phyloP scores from a whole-genome alignment of 2,888 invertebrate genomes.

The Melolontha melolontha region DNA sequence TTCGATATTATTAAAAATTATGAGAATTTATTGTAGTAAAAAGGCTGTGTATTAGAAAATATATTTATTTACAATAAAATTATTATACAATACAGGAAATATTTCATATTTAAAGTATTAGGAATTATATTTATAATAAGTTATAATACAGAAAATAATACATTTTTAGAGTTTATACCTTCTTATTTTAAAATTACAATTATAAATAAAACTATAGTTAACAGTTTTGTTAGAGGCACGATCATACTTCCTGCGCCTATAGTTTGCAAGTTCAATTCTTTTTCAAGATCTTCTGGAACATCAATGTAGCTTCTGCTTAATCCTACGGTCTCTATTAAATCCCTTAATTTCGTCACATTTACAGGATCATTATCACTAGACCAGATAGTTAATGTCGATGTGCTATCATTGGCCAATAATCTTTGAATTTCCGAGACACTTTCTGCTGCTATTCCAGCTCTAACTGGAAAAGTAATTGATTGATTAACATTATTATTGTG shows the following conservation, averaged over 20 bases:
- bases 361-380: constrained; percentile 76
- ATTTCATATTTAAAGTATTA: no score
- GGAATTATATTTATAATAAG: no score
- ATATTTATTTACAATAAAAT: no score
- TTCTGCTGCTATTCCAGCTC: constrained; percentile 77
- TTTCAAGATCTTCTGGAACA: constrained; percentile 74
- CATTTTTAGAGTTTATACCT: no score
- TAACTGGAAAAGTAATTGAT: constrained; percentile 83
- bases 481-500: constrained; percentile 71
- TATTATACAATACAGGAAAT: no score
- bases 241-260: constrained; percentile 13
- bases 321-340: constrained; percentile 76
- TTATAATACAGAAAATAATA: no score
- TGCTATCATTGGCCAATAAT: constrained; percentile 69
- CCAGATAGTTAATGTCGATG: constrained; percentile 85
- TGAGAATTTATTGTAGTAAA: no score
- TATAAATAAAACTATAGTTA: not conserved
- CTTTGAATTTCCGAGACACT: constrained; percentile 72
- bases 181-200: no score
- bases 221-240: not conserved
- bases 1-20: no score
- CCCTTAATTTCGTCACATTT: constrained; percentile 73
- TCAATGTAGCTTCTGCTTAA: constrained; percentile 80
- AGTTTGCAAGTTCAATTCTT: constrained; percentile 65
- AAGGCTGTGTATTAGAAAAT: no score